Evolutionary conservation across 2,888 invertebrate species (phyloP), one percentile per base, ranked within the genome.

Genomic region (Heliconius ethilla): DNA sequence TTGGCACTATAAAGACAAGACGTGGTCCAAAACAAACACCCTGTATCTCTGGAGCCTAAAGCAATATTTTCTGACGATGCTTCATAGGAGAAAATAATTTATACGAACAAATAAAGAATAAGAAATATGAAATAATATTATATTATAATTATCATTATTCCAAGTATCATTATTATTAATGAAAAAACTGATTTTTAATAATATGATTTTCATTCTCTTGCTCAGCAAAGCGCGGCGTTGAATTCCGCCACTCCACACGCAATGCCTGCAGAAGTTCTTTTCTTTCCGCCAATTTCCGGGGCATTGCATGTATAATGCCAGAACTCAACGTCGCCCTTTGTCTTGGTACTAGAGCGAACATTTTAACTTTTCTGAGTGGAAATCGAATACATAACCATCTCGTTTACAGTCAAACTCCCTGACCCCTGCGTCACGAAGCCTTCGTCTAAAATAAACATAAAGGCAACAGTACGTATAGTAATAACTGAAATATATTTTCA

Each of bases 11-110:
- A n/a, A 37, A 45, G 37, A 40, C 40, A 37, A 75, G 79, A 73
- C 51, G 22, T 27, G 62, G 73, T 37, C 75, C 67, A 70, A 69
- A 72, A 67, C 75, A 73, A 77, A 79, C 77, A 72, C 4, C 22
- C 29, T 70, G 55, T 73, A 78, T 70, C n/a, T 67, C n/a, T 40
- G 75, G 55, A 70, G 76, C 80, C 78, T 75, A 75, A 76, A 75
- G 72, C 67, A 80, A 80, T 33, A 76, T 72, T 75, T 37, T 29
- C 51, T 59, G 33, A 29, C n/a, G 65, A 22, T 65, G 27, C 40
- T 63, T 27, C 45, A 25, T 18, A 40, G 3, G n/a, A 59, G 9
- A 59, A 33, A 59, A 59, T 59, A 55, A 59, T 59, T 25, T n/a
- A n/a, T 22, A n/a, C 13, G 22, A 13, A 55, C 55, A 0, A 40